Percentiles rank a stretch among this genome's conserved stretches.
These are phyloP conservation scores for Picathartes gymnocephalus DNA, from an alignment of 2,113 vertebrate species.

Conservation along the genomic window DNA sequence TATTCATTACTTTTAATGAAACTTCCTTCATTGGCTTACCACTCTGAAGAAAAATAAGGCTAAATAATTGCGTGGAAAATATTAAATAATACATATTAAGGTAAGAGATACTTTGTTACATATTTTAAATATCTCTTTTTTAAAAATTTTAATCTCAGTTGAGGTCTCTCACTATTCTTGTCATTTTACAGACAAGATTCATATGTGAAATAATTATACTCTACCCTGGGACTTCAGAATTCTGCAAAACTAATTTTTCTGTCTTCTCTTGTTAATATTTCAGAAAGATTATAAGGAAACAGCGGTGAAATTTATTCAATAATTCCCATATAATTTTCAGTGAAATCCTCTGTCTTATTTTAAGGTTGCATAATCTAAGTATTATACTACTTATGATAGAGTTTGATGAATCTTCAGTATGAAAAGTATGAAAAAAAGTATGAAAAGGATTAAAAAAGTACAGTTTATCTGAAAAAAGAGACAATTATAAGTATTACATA, in stretches of 20 bases:
- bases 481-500: neutral
- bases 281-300: neutral
- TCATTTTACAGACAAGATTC: neutral
- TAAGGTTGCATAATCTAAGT: neutral
- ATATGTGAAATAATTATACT: neutral
- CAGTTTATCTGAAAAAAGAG: neutral
- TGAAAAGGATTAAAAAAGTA: neutral
- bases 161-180: neutral
- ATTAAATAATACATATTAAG: neutral
- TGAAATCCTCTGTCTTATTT: neutral
- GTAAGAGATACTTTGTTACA: neutral
- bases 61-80: neutral
- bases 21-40: rapidly evolving
- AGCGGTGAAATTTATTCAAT: neutral
- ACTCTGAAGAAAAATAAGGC: neutral
- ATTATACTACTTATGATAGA: neutral
- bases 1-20: neutral
- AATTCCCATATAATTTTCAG: neutral
- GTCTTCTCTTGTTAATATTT: neutral
- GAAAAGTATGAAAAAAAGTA: neutral
- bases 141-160: neutral
- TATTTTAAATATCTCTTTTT: neutral
- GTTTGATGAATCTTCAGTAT: neutral
- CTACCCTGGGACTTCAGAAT: neutral
- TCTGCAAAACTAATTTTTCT: neutral